Evolutionary conservation across 37 sponge, comb jelly and placozoan genomes (phyloP).

Genomic region (Cliona cf. orientalis): DNA sequence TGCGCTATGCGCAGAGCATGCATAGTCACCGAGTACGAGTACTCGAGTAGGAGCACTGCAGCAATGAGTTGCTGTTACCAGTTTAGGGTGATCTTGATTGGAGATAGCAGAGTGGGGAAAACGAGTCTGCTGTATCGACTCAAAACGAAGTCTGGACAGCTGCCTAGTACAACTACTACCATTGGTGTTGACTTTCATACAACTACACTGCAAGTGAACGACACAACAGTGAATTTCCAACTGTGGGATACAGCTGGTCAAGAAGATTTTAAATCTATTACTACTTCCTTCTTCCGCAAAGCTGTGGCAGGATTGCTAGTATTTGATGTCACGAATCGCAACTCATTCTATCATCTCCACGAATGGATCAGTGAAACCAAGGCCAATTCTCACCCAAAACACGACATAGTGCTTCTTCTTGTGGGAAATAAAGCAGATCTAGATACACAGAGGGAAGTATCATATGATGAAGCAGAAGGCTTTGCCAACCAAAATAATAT

Average conservation of each 20-base stretch:
- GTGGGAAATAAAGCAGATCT: conserved; percentile 66
- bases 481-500: conserved; percentile 38
- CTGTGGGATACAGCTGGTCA: conserved; percentile 84
- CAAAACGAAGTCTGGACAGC: conserved; percentile 22
- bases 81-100: conserved; percentile 67
- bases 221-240: conserved; percentile 49
- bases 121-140: conserved; percentile 60
- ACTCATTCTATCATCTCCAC: conserved; percentile 22
- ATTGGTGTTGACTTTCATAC: conserved; percentile 74
- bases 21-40: too few species aligned
- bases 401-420: conserved; percentile 45
- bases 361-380: conserved; percentile 65
- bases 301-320: conserved; percentile 63
- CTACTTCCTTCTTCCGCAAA: conserved; percentile 63
- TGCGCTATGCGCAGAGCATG: too few species aligned
- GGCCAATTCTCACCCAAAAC: conserved; percentile 13
- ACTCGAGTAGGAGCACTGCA: too few species aligned
- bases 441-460: conserved; percentile 29
- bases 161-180: conserved; percentile 31
- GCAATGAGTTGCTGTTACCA: conserved; percentile 47
- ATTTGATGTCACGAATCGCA: conserved; percentile 58
- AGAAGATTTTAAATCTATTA: conserved; percentile 65
- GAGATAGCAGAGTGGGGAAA: conserved; percentile 70
- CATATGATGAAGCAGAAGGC: conserved; percentile 37
- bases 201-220: conserved; percentile 39